Conservation (phyloP, 2,797 vertebrate genomes). For the Centropyge bicolor region DNA sequence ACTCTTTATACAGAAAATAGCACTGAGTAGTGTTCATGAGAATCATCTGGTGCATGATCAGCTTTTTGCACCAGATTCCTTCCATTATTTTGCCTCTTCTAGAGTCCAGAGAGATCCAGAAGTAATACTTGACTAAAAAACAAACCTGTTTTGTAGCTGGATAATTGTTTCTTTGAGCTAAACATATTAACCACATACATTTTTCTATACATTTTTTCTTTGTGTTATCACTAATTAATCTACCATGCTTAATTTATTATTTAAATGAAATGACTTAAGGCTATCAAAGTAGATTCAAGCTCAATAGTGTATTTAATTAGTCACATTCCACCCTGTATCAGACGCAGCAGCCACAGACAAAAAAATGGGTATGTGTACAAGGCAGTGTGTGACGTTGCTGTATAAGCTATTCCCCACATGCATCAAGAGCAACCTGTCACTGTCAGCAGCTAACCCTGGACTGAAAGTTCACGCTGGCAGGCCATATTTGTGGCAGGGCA, state of each 20-base stretch:
- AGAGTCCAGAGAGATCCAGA: constrained; percentile 21
- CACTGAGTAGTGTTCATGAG: constrained; percentile 48
- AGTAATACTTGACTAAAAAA: constrained; percentile 37
- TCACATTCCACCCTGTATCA: constrained; percentile 45
- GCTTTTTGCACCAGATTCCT: constrained; percentile 51
- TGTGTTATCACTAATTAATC: constrained; percentile 47
- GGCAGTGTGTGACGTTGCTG: constrained; percentile 38
- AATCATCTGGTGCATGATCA: constrained; percentile 50
- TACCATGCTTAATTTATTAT: constrained; percentile 57
- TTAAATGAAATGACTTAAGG: constrained; percentile 59
- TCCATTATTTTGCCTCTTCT: constrained; percentile 41
- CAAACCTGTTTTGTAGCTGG: constrained; percentile 1
- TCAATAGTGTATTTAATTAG: constrained; percentile 65
- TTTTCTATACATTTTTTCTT: constrained; percentile 29
- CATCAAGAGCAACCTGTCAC: constrained; percentile 60
- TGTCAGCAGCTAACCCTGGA: constrained; percentile 60
- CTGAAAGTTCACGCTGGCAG: constrained; percentile 60
- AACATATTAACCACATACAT: constrained; percentile 19
- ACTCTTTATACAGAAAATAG: constrained; percentile 21
- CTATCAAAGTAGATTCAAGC: constrained; percentile 53
- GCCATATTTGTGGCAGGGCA: constrained; percentile 63
- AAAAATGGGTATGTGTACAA: constrained; percentile 60
- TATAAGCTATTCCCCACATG: constrained; percentile 49
- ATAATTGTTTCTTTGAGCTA: constrained; percentile 42
- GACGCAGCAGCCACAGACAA: constrained; percentile 47